These are phyloP conservation scores for Pan paniscus DNA, from an alignment of 2,113 vertebrate species.

Conservation along the genomic window DNA sequence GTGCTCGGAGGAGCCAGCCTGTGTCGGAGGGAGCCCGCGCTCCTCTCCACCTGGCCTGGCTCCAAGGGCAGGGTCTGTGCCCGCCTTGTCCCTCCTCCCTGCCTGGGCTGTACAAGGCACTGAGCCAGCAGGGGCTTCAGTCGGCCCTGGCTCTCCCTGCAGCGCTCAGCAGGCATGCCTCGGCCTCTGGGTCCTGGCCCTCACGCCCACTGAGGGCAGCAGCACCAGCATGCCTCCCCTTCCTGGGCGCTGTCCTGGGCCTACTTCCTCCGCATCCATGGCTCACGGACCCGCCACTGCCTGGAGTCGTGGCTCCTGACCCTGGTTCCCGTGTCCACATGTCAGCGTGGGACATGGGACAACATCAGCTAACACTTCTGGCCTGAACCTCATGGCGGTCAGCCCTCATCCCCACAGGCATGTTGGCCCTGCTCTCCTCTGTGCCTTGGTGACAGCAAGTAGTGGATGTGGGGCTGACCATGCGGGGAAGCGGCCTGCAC, in stretches of 20 bases:
- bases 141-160: too few relatives aligned
- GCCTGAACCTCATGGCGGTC: not conserved
- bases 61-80: not conserved
- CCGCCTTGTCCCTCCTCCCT: rapidly evolving
- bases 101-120: too few relatives aligned
- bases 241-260: not conserved
- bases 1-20: not conserved
- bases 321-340: not conserved
- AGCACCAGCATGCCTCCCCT: not conserved
- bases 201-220: not conserved
- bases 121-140: not conserved
- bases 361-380: not conserved
- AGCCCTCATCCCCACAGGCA: not conserved
- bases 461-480: rapidly evolving
- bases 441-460: too few relatives aligned
- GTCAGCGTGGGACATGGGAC: too few relatives aligned
- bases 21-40: rapidly evolving
- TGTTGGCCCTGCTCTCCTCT: not conserved
- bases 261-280: too few relatives aligned
- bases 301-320: rapidly evolving
- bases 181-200: not conserved
- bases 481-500: not conserved
- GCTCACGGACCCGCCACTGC: not conserved
- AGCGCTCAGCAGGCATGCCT: not conserved
- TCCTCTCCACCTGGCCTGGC: not conserved